phyloP scores from a whole-genome alignment of 1,140 invertebrate species.

The Drosophila pseudoobscura region DNA sequence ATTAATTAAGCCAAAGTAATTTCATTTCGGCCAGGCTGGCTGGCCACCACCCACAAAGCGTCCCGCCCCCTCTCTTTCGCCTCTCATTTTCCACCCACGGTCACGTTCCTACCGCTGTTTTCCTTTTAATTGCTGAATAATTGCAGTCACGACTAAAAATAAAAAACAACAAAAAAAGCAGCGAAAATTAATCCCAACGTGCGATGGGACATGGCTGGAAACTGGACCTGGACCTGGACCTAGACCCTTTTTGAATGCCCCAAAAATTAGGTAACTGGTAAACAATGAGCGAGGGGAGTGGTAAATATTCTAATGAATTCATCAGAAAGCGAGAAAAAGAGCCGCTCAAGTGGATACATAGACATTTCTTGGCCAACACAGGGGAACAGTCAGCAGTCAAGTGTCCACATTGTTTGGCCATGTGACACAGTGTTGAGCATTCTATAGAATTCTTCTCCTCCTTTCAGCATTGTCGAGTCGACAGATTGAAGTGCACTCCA shows the following conservation, averaged over 20 bases:
- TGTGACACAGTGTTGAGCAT: conserved; percentile 14
- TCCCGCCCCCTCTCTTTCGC: neutral
- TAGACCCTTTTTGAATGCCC: conserved; percentile 6
- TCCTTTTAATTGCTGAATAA: conserved; percentile 78
- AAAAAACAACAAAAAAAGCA: conserved; percentile 5
- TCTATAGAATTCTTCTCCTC: conserved; percentile 13
- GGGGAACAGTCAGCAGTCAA: conserved; percentile 14
- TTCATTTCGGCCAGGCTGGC: conserved; percentile 35
- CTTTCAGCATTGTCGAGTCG: conserved; percentile 23
- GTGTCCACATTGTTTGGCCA: conserved; percentile 44
- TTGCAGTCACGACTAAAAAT: conserved; percentile 24
- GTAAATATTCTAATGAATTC: conserved; percentile 13
- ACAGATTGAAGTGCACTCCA: conserved; percentile 40
- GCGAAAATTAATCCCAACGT: conserved; percentile 15
- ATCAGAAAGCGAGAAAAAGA: neutral
- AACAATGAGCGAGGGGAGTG: neutral
- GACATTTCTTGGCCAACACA: neutral
- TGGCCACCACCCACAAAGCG: neutral
- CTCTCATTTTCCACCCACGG: neutral
- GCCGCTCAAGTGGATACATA: neutral
- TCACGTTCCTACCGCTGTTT: conserved; percentile 34
- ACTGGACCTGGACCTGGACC: conserved; percentile 6
- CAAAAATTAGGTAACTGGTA: conserved; percentile 24
- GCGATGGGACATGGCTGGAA: neutral
- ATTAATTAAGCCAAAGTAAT: conserved; percentile 79